Percentiles rank a stretch among this genome's conserved stretches.
These are phyloP conservation scores for Bradypodion ventrale DNA, from an alignment of 2,797 vertebrate species.

Conservation along the genomic window DNA sequence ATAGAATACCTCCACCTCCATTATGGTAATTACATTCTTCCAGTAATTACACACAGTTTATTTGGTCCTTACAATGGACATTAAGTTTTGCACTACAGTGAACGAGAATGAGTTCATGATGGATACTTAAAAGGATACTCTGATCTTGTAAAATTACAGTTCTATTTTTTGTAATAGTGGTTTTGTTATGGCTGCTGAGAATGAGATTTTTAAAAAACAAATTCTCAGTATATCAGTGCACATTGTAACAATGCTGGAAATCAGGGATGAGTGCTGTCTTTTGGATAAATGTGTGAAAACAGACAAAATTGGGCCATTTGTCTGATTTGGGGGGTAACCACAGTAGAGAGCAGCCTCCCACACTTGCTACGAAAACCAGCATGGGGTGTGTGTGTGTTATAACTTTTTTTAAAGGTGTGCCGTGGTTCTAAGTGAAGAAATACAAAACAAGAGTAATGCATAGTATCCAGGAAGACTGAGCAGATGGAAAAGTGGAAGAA, in stretches of 20 bases:
- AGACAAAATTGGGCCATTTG: too few species aligned
- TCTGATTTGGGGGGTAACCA: too few species aligned
- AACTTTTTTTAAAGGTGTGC: too few species aligned
- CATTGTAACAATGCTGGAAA: neutral
- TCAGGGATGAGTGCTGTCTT: neutral
- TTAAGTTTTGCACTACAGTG: conserved; percentile 73
- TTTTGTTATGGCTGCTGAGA: conserved; percentile 33
- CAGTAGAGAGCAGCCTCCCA: too few species aligned
- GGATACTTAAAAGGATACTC: conserved; percentile 54
- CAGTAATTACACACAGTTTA: conserved; percentile 75
- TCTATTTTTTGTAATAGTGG: conserved; percentile 31
- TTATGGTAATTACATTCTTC: conserved; percentile 71
- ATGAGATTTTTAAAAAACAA: conserved; percentile 19
- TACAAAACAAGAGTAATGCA: too few species aligned
- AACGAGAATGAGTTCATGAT: conserved; percentile 73
- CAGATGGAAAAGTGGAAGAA: too few species aligned
- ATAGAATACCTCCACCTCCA: conserved; percentile 49
- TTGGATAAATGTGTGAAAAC: neutral
- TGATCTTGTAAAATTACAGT: conserved; percentile 64
- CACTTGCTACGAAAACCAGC: too few species aligned
- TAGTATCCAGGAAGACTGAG: too few species aligned
- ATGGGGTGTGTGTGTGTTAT: too few species aligned
- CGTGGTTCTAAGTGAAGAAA: too few species aligned
- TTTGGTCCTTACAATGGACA: conserved; percentile 73
- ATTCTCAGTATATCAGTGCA: neutral